phyloP scores from a whole-genome alignment of 2,888 invertebrate genomes.

The Platynereis dumerilii region DNA sequence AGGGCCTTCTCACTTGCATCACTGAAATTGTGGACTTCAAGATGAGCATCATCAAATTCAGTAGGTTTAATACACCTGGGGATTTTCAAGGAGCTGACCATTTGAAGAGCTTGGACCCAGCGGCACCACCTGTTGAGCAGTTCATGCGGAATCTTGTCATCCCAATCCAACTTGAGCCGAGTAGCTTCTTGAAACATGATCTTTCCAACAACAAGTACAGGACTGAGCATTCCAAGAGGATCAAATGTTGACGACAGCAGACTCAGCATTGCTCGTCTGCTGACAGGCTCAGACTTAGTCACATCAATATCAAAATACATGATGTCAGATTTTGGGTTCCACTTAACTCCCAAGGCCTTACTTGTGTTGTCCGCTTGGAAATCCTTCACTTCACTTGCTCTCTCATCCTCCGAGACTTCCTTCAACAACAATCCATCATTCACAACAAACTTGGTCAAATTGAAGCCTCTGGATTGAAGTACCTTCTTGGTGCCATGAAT shows the following conservation, averaged over 20 bases:
- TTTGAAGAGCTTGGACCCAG: slow-evolving; percentile 25
- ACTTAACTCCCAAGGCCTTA: too few species aligned
- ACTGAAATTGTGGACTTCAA: slow-evolving; percentile 27
- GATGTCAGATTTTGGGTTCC: too few species aligned
- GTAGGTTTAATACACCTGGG: too few species aligned
- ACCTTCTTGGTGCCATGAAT: slow-evolving; percentile 15
- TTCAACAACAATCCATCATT: slow-evolving; percentile 32
- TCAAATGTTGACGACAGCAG: slow-evolving; percentile 34
- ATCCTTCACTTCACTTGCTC: slow-evolving; percentile 21
- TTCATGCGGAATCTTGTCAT: slow-evolving; percentile 35
- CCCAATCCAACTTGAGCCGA: slow-evolving; percentile 34
- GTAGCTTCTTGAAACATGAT: slow-evolving; percentile 39
- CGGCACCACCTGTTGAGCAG: slow-evolving; percentile 31
- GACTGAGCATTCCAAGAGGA: slow-evolving; percentile 38
- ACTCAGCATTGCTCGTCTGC: slow-evolving; percentile 33
- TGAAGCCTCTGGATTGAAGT: slow-evolving; percentile 29
- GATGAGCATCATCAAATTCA: neutral
- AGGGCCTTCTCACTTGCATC: too few species aligned
- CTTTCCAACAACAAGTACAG: slow-evolving; percentile 36
- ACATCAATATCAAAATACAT: slow-evolving; percentile 17
- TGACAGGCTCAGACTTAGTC: slow-evolving; percentile 29
- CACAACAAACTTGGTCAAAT: slow-evolving; percentile 36
- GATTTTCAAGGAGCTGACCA: too few species aligned
- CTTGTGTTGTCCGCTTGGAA: too few species aligned
- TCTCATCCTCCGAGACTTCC: slow-evolving; percentile 29